Evolutionary conservation across 2,888 invertebrate genomes (phyloP).

Genomic region (Tiliacea citrago): DNA sequence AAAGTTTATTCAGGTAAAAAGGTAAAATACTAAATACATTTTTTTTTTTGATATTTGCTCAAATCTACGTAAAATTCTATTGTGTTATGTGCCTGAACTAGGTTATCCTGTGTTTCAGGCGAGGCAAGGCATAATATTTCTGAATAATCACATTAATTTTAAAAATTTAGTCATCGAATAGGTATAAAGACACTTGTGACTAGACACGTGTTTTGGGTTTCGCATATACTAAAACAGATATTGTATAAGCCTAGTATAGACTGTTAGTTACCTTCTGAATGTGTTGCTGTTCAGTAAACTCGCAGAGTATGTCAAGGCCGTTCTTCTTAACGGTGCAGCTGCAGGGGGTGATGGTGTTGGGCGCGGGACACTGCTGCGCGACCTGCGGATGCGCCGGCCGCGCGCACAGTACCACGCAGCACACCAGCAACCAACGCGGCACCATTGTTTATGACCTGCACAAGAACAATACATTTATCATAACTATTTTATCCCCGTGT

Average conservation of each 20-base stretch:
- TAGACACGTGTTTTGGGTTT: too few species aligned
- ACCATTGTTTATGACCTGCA: slow-evolving; percentile 85
- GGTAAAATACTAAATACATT: too few species aligned
- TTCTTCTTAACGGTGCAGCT: slow-evolving; percentile 96
- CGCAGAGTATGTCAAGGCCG: slow-evolving; percentile 96
- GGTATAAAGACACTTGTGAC: too few species aligned
- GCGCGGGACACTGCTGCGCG: slow-evolving; percentile 94
- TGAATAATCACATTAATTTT: too few species aligned
- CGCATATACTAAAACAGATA: too few species aligned
- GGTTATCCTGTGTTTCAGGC: too few species aligned
- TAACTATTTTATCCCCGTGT: background rate
- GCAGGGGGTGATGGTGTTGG: slow-evolving; percentile 94
- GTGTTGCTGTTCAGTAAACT: slow-evolving; percentile 95
- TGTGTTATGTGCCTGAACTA: too few species aligned
- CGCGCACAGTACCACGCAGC: slow-evolving; percentile 90
- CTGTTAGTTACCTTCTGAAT: slow-evolving; percentile 89
- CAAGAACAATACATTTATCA: background rate
- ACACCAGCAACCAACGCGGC: slow-evolving; percentile 88
- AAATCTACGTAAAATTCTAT: too few species aligned
- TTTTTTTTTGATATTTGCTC: too few species aligned
- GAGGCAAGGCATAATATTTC: too few species aligned
- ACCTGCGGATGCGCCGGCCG: slow-evolving; percentile 87
- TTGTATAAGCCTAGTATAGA: background rate
- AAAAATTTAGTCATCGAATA: too few species aligned
- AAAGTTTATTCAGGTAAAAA: too few species aligned